Conservation (phyloP, 2,888 invertebrate species). For the Merodon equestris region DNA sequence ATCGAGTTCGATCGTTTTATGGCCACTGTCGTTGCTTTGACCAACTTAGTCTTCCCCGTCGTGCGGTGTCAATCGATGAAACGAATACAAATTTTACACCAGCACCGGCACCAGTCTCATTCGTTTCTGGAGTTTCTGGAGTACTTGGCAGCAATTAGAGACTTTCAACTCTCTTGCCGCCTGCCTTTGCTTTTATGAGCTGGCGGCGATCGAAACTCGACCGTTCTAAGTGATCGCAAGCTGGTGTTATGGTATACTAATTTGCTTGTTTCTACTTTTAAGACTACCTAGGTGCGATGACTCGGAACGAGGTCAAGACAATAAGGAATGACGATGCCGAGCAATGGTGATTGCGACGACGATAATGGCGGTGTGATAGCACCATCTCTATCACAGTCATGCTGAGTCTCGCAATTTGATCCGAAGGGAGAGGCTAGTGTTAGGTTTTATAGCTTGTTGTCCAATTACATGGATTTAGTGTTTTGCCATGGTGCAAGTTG, state of each 20-base stretch:
- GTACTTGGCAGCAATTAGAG: conserved; percentile 55
- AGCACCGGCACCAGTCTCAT: not conserved
- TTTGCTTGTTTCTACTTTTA: conserved; percentile 38
- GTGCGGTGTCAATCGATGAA: conserved; percentile 61
- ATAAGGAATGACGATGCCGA: conserved; percentile 23
- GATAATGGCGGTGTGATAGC: not conserved
- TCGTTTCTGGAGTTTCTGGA: conserved; percentile 20
- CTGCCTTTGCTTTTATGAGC: conserved; percentile 44
- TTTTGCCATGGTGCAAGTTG: not conserved
- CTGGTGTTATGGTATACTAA: no score
- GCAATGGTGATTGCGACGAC: conserved; percentile 30
- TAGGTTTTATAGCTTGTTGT: conserved; percentile 3
- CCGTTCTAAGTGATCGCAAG: conserved; percentile 32
- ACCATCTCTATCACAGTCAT: no score
- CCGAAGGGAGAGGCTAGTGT: not conserved
- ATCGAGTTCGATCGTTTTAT: conserved; percentile 63
- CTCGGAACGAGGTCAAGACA: conserved; percentile 51
- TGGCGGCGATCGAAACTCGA: conserved; percentile 10
- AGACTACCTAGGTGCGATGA: conserved; percentile 19
- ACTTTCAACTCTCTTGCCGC: conserved; percentile 33
- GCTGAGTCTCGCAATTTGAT: no score
- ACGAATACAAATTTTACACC: conserved; percentile 54
- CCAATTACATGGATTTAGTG: conserved; percentile 1
- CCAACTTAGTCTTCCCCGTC: conserved; percentile 32
- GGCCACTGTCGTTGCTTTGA: conserved; percentile 2